Evolutionary conservation across 2,888 invertebrate species (phyloP).

Genomic region (Diadegma fenestrale): DNA sequence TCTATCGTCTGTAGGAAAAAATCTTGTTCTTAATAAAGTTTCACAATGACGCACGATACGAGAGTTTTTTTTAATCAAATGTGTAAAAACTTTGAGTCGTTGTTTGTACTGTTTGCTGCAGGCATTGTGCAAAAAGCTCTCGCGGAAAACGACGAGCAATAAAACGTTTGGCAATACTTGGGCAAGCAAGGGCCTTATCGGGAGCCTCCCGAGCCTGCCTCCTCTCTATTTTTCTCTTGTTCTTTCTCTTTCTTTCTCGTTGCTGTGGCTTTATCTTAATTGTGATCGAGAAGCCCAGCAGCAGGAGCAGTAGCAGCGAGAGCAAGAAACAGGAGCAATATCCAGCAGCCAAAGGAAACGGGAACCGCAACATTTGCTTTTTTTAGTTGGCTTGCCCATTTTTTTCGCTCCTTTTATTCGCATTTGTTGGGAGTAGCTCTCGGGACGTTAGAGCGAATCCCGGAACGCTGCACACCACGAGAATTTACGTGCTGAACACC

Average conservation of each 20-base stretch:
- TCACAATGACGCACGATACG: not conserved
- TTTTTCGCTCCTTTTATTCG: slow-evolving; percentile 43
- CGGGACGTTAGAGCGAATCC: slow-evolving; percentile 39
- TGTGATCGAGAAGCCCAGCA: slow-evolving; percentile 69
- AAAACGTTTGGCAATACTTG: slow-evolving; percentile 66
- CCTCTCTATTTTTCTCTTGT: slow-evolving; percentile 31
- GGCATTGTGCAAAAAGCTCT: not conserved
- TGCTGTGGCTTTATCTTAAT: slow-evolving; percentile 70
- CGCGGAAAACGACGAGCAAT: slow-evolving; percentile 57
- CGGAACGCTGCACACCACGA: slow-evolving; percentile 47
- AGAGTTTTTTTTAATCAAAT: slow-evolving; percentile 42
- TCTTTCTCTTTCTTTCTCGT: slow-evolving; percentile 25
- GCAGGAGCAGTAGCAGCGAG: slow-evolving; percentile 46
- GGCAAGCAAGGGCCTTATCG: slow-evolving; percentile 67
- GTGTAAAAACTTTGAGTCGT: slow-evolving; percentile 33
- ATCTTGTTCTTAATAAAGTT: not conserved
- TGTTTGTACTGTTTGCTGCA: slow-evolving; percentile 32
- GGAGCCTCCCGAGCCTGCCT: slow-evolving; percentile 63
- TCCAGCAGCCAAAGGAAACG: slow-evolving; percentile 62
- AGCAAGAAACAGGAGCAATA: slow-evolving; percentile 66
- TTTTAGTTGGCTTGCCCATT: slow-evolving; percentile 49
- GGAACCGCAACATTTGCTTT: slow-evolving; percentile 71
- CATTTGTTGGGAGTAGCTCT: slow-evolving; percentile 48
- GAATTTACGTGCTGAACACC: slow-evolving; percentile 61
- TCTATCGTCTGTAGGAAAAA: not conserved